Percentiles rank a stretch among this genome's conserved stretches.
Conservation (phyloP, 2,113 vertebrate genomes). For the Gnathonemus longibarbis region DNA sequence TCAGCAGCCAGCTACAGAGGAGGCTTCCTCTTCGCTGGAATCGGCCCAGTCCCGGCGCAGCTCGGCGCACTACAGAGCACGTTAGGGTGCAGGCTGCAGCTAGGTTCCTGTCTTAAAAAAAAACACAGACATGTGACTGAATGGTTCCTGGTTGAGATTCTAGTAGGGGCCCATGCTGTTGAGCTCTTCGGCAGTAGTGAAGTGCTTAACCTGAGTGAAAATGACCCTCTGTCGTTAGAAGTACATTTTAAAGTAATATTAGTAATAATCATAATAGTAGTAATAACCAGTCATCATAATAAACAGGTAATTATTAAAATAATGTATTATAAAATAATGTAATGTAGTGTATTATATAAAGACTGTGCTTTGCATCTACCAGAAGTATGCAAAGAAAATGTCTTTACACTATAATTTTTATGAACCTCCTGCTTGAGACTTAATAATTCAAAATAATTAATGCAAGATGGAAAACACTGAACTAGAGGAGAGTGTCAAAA, state of each 20-base stretch:
- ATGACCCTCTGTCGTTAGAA: neutral
- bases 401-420: neutral
- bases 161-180: neutral
- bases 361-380: neutral
- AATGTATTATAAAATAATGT: neutral
- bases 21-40: constrained; percentile 39
- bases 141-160: neutral
- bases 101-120: neutral
- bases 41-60: constrained; percentile 48
- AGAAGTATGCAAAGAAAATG: neutral
- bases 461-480: neutral
- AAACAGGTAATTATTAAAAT: neutral
- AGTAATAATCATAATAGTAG: neutral
- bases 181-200: neutral
- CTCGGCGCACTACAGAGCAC: constrained; percentile 48
- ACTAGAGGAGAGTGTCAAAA: neutral
- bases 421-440: neutral
- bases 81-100: neutral
- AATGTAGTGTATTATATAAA: neutral
- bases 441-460: neutral
- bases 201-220: neutral
- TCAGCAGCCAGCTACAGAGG: constrained; percentile 13
- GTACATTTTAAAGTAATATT: neutral
- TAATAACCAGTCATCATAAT: neutral
- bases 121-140: neutral